Evolutionary conservation across 1,140 invertebrate genomes (phyloP), one percentile per base, ranked within the genome.

Genomic region (Rhopalosiphum maidis): DNA sequence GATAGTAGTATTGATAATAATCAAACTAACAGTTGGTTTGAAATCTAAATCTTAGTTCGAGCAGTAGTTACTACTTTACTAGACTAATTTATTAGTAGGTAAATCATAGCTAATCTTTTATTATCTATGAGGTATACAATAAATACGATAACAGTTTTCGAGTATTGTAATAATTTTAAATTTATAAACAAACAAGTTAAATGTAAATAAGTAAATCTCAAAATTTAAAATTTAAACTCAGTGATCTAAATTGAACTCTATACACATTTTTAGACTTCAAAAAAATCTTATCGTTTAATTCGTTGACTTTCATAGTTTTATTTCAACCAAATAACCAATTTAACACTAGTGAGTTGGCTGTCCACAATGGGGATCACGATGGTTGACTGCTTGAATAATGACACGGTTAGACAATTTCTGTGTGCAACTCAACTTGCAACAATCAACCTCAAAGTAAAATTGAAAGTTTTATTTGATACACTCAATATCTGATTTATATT

Each of bases 331-430:
- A 60, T 30, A 60, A 60, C 2, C 9, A 60, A 55, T 55, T 55
- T 30, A 60, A 68, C 25, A 30, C 25, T 25, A 2, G 30, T 30
- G 9, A 15, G 4, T 30, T 11, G 4, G 11, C 3, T n/a, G 11
- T 68, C 11, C 30, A 35, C 46, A 35, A 88, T 89, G 87, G 46
- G 0, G 0, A 22, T 48, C 35, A 89, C 11, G 35, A 41, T 60
- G 25, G 37, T 60, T 11, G 37, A 90, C 5, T 90, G 89, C 15
- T 54, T 93, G 7, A 93, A 93, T 23, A 85, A 41, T 43, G 35
- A 86, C 8, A 21, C 54, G 2, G 91, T 85, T 15, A 93, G 35
- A 54, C 77, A 93, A 54, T 41, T 93, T 41, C 37, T 93, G 77
- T 85, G 91, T 30, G 82, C 91, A 5, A 85, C 82, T 83, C 48